phyloP scores from a whole-genome alignment of 2,888 invertebrate genomes.

The Dastarcus helophoroides region DNA sequence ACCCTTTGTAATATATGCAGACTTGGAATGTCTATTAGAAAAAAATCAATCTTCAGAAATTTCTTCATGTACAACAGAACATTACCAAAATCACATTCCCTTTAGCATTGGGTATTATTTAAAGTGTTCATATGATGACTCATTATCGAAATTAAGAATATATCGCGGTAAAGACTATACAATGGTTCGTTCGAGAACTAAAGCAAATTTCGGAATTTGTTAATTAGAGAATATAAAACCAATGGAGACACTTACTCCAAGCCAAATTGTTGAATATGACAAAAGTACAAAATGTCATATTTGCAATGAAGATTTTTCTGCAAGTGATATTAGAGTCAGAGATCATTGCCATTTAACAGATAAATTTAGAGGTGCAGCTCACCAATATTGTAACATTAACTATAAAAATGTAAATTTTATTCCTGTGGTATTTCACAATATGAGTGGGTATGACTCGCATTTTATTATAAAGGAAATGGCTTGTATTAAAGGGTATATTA shows the following conservation, averaged over 20 bases:
- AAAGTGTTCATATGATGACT: constrained; percentile 18
- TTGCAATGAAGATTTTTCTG: constrained; percentile 14
- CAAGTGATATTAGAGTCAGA: constrained; percentile 14
- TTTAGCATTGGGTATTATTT: constrained; percentile 19
- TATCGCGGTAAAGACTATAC: constrained; percentile 15
- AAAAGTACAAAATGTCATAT: constrained; percentile 15
- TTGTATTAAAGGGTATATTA: background rate
- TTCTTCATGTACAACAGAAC: too few species aligned
- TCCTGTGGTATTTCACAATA: constrained; percentile 26
- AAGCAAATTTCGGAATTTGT: constrained; percentile 12
- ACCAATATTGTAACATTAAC: constrained; percentile 25
- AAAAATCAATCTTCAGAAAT: too few species aligned
- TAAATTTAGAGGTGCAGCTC: constrained; percentile 19
- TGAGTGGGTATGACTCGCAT: constrained; percentile 23
- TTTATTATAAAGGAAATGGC: constrained; percentile 20
- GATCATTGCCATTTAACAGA: constrained; percentile 25
- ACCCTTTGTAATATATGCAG: too few species aligned
- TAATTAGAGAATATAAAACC: constrained; percentile 12
- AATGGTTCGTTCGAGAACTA: constrained; percentile 17
- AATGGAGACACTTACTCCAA: too few species aligned
- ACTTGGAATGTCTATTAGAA: too few species aligned
- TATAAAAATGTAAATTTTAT: constrained; percentile 20
- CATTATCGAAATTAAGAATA: constrained; percentile 14
- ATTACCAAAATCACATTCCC: constrained; percentile 13
- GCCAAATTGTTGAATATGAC: constrained; percentile 7